Conservation (phyloP, 1,140 invertebrate species). For the Dendrolimus punctatus region DNA sequence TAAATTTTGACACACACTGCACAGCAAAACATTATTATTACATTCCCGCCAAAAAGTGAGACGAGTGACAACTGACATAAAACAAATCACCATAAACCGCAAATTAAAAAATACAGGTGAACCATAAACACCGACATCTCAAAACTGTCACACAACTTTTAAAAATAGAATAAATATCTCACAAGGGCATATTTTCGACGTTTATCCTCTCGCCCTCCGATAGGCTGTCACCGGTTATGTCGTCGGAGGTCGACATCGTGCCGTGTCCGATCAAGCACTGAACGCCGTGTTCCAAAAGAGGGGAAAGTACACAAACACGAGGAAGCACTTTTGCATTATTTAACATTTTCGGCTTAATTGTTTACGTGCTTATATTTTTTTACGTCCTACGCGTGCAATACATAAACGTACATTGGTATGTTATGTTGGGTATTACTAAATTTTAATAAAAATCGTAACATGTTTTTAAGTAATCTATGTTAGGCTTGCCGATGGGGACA, state of each 20-base stretch:
- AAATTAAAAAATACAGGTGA: too few species aligned
- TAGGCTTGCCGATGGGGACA: too few species aligned
- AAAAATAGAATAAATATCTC: constrained; percentile 16
- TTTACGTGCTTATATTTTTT: constrained; percentile 9
- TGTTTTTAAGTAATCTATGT: too few species aligned
- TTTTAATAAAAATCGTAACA: too few species aligned
- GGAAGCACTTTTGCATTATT: constrained; percentile 20
- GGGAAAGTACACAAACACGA: constrained; percentile 11
- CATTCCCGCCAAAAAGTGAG: too few species aligned
- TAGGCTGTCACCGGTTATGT: constrained; percentile 44
- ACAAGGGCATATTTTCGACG: constrained; percentile 16
- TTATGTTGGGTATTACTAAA: too few species aligned
- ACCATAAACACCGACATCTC: not conserved
- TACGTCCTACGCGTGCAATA: not conserved
- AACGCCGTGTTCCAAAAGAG: constrained; percentile 8
- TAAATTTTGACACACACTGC: too few species aligned
- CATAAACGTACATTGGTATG: too few species aligned
- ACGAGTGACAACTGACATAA: too few species aligned
- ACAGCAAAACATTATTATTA: too few species aligned
- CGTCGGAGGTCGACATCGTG: constrained; percentile 21
- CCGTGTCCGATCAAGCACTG: constrained; percentile 12
- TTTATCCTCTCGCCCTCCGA: constrained; percentile 26
- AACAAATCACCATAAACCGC: too few species aligned
- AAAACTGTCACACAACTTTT: constrained; percentile 4
- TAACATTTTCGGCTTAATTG: constrained; percentile 19